phyloP scores from a whole-genome alignment of 2,888 invertebrate genomes.

The Drosophila meridionalis region DNA sequence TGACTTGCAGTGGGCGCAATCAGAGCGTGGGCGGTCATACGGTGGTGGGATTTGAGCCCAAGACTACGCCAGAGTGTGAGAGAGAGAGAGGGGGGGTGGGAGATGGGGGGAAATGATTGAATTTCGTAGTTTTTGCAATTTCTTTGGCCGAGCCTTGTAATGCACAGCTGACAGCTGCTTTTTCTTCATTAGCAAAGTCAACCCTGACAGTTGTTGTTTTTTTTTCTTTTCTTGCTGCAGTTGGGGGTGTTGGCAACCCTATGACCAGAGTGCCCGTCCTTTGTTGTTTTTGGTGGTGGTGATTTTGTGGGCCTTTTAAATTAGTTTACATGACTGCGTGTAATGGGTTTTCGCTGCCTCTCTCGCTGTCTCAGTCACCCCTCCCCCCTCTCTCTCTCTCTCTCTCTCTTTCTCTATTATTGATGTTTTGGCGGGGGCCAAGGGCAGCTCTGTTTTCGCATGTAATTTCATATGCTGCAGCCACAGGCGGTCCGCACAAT shows the following conservation, averaged over 20 bases:
- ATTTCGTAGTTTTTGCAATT: slow-evolving; percentile 80
- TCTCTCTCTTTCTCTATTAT: slow-evolving; percentile 21
- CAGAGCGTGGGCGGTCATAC: slow-evolving; percentile 10
- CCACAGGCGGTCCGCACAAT: slow-evolving; percentile 62
- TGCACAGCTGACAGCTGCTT: slow-evolving; percentile 81
- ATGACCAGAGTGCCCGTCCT: slow-evolving; percentile 31
- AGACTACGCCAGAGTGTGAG: background rate
- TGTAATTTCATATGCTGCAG: slow-evolving; percentile 70
- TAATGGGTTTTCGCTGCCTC: slow-evolving; percentile 63
- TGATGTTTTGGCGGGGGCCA: slow-evolving; percentile 21
- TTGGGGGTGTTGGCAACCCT: slow-evolving; percentile 15
- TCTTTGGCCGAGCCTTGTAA: slow-evolving; percentile 69
- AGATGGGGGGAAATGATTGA: slow-evolving; percentile 61
- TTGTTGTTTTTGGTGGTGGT: slow-evolving; percentile 74
- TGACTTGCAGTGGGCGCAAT: slow-evolving; percentile 67
- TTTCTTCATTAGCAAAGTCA: slow-evolving; percentile 81
- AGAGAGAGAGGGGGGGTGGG: background rate
- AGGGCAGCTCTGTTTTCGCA: slow-evolving; percentile 39
- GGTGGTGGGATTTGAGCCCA: slow-evolving; percentile 27
- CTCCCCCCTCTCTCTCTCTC: background rate
- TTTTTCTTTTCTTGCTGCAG: background rate
- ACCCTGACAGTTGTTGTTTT: slow-evolving; percentile 58
- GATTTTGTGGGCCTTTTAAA: slow-evolving; percentile 80
- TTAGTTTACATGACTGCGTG: slow-evolving; percentile 79
- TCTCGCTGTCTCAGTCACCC: no score